Evolutionary conservation across 2,113 vertebrate species (phyloP).

Genomic region (Lepisosteus oculatus): DNA sequence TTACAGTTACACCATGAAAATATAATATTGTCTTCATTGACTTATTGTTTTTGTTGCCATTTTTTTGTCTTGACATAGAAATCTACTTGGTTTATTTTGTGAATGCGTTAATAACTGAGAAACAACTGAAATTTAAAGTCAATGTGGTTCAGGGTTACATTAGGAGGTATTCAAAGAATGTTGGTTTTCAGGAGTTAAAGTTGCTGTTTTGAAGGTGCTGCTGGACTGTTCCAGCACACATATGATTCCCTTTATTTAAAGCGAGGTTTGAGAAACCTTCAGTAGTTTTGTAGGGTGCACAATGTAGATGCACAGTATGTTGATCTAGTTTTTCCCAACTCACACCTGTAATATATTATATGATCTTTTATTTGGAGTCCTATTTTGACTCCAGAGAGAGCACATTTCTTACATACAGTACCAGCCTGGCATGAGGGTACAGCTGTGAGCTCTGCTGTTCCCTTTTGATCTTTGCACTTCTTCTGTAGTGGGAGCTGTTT

Average conservation of each 20-base stretch:
- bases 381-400: constrained; percentile 13
- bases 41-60: no score
- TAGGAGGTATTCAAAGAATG: constrained; percentile 5
- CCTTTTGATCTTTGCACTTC: constrained; percentile 25
- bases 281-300: constrained; percentile 12
- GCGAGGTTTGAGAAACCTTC: constrained; percentile 20
- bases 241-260: not conserved
- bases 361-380: no score
- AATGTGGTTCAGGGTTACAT: constrained; percentile 4
- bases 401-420: constrained; percentile 42
- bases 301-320: not conserved
- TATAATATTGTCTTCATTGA: no score
- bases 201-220: not conserved
- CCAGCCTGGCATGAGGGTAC: constrained; percentile 31
- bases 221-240: not conserved
- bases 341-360: constrained; percentile 11
- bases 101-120: not conserved
- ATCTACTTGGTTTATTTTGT: not conserved
- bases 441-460: constrained; percentile 31
- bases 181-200: constrained; percentile 1
- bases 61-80: no score
- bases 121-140: constrained; percentile 18
- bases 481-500: constrained; percentile 32
- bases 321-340: constrained; percentile 20
- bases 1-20: no score